Conservation (phyloP, 2,113 vertebrate species). For the Lycocorax pyrrhopterus region DNA sequence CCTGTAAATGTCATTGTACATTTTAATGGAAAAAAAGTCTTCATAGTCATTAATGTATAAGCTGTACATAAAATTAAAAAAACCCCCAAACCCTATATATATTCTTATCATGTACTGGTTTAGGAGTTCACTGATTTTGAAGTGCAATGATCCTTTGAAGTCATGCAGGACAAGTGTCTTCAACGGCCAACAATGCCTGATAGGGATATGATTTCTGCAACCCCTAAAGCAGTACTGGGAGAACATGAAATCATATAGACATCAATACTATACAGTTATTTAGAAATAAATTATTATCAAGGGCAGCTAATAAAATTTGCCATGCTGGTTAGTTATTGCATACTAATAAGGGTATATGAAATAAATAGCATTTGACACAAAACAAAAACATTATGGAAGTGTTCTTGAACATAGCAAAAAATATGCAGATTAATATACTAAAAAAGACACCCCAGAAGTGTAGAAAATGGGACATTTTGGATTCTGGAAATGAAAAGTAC, state of each 20-base stretch:
- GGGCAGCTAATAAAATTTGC: not conserved
- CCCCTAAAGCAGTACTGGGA: not conserved
- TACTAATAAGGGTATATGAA: not conserved
- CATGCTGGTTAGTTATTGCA: not conserved
- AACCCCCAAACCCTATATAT: not conserved
- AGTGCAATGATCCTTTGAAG: not conserved
- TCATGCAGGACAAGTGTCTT: not conserved
- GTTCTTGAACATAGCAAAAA: not conserved
- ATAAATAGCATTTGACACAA: not conserved
- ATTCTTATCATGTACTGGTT: not conserved
- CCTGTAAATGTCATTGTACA: not conserved
- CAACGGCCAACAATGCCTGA: not conserved
- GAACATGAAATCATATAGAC: not conserved
- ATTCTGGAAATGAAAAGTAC: not conserved
- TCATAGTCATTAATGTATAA: conserved; percentile 19
- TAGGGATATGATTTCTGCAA: not conserved
- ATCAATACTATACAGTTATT: not conserved
- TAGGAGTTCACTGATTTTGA: not conserved
- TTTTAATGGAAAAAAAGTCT: not conserved
- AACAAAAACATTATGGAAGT: not conserved
- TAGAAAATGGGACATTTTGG: not conserved
- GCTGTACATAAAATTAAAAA: not conserved
- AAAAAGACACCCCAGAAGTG: not conserved
- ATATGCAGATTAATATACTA: not conserved
- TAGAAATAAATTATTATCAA: not conserved